Evolutionary conservation across 2,797 vertebrate genomes (phyloP), one percentile per base, ranked within the genome.

Genomic region (Kryptolebias ocellatus): DNA sequence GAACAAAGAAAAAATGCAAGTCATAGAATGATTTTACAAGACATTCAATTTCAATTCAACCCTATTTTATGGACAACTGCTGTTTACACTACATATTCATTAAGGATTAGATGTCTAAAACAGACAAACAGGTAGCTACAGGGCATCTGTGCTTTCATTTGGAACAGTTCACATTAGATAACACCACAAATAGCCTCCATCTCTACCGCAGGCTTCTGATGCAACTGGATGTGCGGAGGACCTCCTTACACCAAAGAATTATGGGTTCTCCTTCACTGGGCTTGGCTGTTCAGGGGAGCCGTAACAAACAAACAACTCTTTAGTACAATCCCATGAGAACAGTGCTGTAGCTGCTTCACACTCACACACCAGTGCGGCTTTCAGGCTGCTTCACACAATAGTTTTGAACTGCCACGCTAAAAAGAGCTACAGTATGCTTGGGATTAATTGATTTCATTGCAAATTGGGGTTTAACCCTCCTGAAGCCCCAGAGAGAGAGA

Each of bases 201-300:
- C 75, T 83, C 79, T 67, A 92, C 90, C 85, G 84, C 84, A 74
- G 87, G 85, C 92, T 90, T 81, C 90, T 92, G 92, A 93, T 93
- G 92, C 92, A 93, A 93, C 92, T 91, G 90, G 89, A 90, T 90
- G 90, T 91, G 89, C 87, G 88, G 77, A 78, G 74, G 83, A 87
- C 85, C 89, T 89, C 85, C 87, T 90, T 90, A 84, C 87, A 87
- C 87, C 89, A 86, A 91, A 91, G 90, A 91, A 90, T 94, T 93
- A 93, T 93, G 91, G 92, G 92, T 93, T 94, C 90, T 91, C 85
- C 92, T 93, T 89, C 88, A 91, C 86, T 92, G 91, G 80, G 67
- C 89, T 78, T 81, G 81, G 80, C 83, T 67, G 74, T 85, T 83
- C 83, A 80, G 78, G 58, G 73, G 71, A 88, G 84, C 81, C 63